Conservation (phyloP, 1,140 invertebrate genomes). For the Drosophila ercepeae region DNA sequence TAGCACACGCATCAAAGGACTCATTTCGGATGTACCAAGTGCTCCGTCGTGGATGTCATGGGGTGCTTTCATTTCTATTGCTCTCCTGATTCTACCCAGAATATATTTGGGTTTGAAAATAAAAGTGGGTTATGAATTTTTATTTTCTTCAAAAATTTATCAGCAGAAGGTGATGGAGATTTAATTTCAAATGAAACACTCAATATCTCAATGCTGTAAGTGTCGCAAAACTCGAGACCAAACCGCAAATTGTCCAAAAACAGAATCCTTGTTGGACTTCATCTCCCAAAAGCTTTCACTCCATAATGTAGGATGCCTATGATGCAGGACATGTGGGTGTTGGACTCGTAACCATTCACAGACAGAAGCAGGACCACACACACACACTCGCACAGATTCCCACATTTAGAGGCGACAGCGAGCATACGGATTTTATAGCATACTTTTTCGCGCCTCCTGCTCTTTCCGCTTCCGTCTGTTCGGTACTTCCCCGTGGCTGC, state of each 20-base stretch:
- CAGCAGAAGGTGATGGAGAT: background rate
- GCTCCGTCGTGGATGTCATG: constrained; percentile 40
- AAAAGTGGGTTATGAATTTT: constrained; percentile 23
- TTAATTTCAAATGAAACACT: background rate
- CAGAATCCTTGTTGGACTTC: constrained; percentile 26
- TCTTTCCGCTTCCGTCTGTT: constrained; percentile 13
- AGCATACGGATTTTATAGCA: constrained; percentile 65
- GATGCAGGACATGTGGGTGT: constrained; percentile 29
- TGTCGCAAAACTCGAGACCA: no score
- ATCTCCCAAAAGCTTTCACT: constrained; percentile 35
- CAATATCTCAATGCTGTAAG: no score
- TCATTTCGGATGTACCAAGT: constrained; percentile 36
- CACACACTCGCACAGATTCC: constrained; percentile 3
- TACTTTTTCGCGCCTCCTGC: constrained; percentile 60
- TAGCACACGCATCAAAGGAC: constrained; percentile 39
- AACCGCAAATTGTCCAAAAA: constrained; percentile 38
- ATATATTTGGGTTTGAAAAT: constrained; percentile 18
- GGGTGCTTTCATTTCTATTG: constrained; percentile 36
- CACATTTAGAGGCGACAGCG: constrained; percentile 19
- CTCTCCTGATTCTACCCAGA: constrained; percentile 28
- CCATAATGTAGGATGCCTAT: constrained; percentile 26
- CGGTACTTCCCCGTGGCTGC: constrained; percentile 19
- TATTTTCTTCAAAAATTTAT: constrained; percentile 2
- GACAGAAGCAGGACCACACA: background rate
- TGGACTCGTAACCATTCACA: background rate